A percentile compares a stretch with the other conserved stretches of the same genome.
phyloP scores from a whole-genome alignment of 2,888 invertebrate species.

The Andricus curvator region DNA sequence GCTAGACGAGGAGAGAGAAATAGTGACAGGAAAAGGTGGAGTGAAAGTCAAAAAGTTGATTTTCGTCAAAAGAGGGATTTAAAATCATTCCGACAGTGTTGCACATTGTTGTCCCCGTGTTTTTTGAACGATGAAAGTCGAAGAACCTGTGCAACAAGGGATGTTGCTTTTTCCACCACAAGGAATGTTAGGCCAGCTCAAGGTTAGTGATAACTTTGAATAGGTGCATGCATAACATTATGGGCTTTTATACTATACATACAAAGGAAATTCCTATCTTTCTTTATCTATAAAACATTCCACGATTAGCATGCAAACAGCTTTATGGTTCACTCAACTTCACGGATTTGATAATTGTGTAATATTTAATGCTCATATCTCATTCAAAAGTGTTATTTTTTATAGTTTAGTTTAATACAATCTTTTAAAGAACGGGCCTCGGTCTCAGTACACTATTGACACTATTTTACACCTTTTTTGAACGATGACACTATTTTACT shows the following conservation, averaged over 20 bases:
- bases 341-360: neutral
- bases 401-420: neutral
- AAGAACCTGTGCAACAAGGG: conserved; percentile 88
- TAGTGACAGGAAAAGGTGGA: conserved; percentile 46
- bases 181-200: conserved; percentile 86
- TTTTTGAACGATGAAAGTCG: conserved; percentile 83
- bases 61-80: conserved; percentile 26
- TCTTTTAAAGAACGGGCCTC: no score
- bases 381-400: neutral
- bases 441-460: no score
- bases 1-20: conserved; percentile 42
- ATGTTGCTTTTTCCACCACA: conserved; percentile 88
- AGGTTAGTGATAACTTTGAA: conserved; percentile 80
- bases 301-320: neutral
- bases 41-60: conserved; percentile 59
- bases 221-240: conserved; percentile 33
- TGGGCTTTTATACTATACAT: conserved; percentile 31
- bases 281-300: conserved; percentile 35
- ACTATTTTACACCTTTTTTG: no score
- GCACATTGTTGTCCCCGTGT: conserved; percentile 11
- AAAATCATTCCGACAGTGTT: conserved; percentile 15
- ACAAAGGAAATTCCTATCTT: conserved; percentile 47
- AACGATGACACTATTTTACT: no score
- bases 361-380: neutral
- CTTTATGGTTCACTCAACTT: conserved; percentile 31